A percentile compares a stretch with the other conserved stretches of the same genome.
Evolutionary conservation across 1,140 invertebrate species (phyloP).

Genomic region (Homarus americanus): DNA sequence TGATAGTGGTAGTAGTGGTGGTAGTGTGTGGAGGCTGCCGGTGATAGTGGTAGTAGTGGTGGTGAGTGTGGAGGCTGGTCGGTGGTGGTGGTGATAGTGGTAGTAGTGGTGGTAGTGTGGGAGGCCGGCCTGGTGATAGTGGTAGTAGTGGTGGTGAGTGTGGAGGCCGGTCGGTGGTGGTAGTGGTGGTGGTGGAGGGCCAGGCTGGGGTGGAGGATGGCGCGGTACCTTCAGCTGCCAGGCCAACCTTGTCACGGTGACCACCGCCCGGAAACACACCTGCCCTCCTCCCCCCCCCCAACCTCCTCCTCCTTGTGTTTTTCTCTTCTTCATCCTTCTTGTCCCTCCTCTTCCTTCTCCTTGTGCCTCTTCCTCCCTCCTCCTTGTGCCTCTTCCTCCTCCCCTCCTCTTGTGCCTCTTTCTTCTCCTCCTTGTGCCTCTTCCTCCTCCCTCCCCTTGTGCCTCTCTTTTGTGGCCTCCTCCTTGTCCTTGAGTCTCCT

Average conservation of each 20-base stretch:
- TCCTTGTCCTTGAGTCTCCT: too few relatives aligned
- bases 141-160: too few relatives aligned
- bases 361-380: neutral
- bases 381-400: neutral
- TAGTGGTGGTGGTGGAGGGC: neutral
- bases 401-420: neutral
- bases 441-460: neutral
- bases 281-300: too few relatives aligned
- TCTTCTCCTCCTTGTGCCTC: neutral
- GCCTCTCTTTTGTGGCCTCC: neutral
- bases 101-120: too few relatives aligned
- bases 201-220: neutral
- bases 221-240: neutral
- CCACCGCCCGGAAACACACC: neutral
- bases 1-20: too few relatives aligned
- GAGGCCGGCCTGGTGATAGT: too few relatives aligned
- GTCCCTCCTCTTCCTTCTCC: neutral
- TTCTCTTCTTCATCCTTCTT: neutral
- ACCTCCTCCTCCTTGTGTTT: neutral
- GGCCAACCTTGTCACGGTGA: neutral
- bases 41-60: too few relatives aligned
- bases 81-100: too few relatives aligned
- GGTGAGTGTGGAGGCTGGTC: too few relatives aligned
- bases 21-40: too few relatives aligned
- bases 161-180: neutral